These are phyloP conservation scores for Pavo muticus DNA, from an alignment of 2,113 vertebrate genomes.

Conservation along the genomic window DNA sequence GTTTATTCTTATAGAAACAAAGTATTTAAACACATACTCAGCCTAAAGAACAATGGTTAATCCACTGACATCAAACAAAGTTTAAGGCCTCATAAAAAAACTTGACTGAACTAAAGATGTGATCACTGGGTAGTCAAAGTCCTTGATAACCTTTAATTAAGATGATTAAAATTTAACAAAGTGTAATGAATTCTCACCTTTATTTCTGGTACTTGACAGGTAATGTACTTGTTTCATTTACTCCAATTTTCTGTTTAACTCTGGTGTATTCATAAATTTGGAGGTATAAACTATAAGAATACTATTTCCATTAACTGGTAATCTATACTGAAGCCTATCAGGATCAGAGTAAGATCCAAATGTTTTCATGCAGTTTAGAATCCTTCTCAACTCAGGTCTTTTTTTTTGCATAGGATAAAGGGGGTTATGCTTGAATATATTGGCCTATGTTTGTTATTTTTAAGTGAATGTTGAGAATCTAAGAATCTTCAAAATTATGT, in stretches of 20 bases:
- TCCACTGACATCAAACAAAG: neutral
- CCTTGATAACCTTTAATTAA: neutral
- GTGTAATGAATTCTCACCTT: neutral
- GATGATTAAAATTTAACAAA: neutral
- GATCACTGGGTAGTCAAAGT: neutral
- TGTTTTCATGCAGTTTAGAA: neutral
- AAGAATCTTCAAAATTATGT: neutral
- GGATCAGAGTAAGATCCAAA: neutral
- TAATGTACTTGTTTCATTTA: too few relatives aligned
- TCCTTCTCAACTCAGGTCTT: neutral
- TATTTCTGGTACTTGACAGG: neutral
- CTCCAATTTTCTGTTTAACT: neutral
- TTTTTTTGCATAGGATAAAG: neutral
- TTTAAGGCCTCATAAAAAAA: neutral
- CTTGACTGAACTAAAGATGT: neutral
- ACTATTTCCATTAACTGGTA: neutral
- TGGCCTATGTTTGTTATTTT: neutral
- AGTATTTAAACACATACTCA: neutral
- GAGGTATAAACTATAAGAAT: neutral
- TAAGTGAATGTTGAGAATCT: neutral
- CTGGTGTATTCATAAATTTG: neutral
- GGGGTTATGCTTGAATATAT: neutral
- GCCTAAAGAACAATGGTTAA: neutral
- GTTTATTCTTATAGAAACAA: neutral
- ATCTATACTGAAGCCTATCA: neutral